Evolutionary conservation across 2,888 invertebrate species (phyloP).

Genomic region (Orthosia incerta): DNA sequence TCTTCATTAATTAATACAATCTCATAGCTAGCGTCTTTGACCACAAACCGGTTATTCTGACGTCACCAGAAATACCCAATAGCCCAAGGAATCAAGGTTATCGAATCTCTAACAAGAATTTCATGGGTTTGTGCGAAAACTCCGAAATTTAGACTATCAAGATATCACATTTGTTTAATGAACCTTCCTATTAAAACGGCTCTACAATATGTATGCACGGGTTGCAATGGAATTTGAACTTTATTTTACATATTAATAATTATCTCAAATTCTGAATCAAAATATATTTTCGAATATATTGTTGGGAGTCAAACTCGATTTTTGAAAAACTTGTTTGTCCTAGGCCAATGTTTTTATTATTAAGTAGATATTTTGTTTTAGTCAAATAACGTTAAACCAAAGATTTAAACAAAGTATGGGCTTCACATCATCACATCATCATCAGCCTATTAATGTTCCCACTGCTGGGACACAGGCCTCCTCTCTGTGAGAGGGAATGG

Average conservation of each 20-base stretch:
- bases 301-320: background rate
- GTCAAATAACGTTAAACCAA: background rate
- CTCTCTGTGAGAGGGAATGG: too few relatives aligned
- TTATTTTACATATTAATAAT: too few relatives aligned
- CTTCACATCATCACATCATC: too few relatives aligned
- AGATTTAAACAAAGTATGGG: background rate
- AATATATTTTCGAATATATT: background rate
- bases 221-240: too few relatives aligned
- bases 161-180: too few relatives aligned
- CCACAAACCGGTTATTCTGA: constrained; percentile 32
- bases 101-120: background rate
- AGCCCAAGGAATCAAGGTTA: background rate
- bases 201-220: too few relatives aligned
- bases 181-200: too few relatives aligned
- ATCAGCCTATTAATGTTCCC: too few relatives aligned
- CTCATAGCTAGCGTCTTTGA: background rate
- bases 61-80: constrained; percentile 53
- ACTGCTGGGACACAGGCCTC: too few relatives aligned
- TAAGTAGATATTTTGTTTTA: background rate
- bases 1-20: constrained; percentile 2
- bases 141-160: background rate
- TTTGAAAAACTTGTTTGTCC: background rate
- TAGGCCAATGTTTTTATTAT: background rate
- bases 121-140: background rate
- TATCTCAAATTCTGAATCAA: too few relatives aligned